These are phyloP conservation scores for Hyperopisus bebe DNA, from an alignment of 2,113 vertebrate species.

Conservation along the genomic window DNA sequence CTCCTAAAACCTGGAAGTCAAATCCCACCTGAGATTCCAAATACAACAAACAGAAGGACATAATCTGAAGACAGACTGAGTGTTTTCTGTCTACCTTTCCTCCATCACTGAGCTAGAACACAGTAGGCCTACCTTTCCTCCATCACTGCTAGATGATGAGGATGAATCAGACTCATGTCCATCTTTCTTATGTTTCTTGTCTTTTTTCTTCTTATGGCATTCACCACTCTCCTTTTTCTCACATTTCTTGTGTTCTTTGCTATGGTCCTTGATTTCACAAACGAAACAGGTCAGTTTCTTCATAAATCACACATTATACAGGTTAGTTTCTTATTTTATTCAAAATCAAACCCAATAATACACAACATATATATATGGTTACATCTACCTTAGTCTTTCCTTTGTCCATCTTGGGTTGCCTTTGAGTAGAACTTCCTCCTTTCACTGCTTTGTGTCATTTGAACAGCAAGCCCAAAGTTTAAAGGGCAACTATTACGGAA, in stretches of 20 bases:
- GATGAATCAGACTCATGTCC: not conserved
- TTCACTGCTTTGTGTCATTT: not conserved
- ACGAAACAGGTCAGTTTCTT: not conserved
- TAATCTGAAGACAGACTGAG: not conserved
- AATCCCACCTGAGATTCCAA: not conserved
- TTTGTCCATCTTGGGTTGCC: not conserved
- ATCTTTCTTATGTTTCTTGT: not conserved
- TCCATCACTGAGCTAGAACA: no score
- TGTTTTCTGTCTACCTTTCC: no score
- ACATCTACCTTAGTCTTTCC: not conserved
- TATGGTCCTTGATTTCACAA: not conserved
- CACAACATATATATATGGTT: not conserved
- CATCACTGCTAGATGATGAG: no score
- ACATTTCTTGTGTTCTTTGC: not conserved
- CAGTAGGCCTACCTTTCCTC: no score
- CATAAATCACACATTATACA: not conserved
- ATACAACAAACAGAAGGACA: not conserved
- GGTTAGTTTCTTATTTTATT: not conserved
- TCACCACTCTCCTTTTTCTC: not conserved
- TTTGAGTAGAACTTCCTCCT: not conserved
- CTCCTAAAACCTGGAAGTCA: not conserved
- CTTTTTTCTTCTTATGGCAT: not conserved
- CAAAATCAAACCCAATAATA: not conserved
- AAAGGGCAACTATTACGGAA: not conserved
- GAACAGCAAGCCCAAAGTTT: not conserved